Percentiles rank a stretch among this genome's conserved stretches.
These are phyloP conservation scores for Caranx ignobilis DNA, from an alignment of 2,113 vertebrate species.

Conservation along the genomic window DNA sequence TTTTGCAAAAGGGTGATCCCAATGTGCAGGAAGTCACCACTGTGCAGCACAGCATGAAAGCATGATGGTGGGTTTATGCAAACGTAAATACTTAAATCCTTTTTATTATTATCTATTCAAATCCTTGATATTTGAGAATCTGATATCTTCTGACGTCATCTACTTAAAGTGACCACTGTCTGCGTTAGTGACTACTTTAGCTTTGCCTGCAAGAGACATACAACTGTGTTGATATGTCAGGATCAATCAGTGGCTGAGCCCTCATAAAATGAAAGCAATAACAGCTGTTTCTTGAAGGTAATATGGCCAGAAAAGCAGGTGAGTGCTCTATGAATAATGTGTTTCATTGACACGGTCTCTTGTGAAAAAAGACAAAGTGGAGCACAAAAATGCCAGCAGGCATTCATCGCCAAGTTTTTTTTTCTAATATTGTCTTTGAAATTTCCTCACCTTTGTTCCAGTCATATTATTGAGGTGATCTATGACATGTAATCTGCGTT, in stretches of 20 bases:
- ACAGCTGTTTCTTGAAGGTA: conserved; percentile 70
- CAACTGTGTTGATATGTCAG: conserved; percentile 60
- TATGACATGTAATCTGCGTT: conserved; percentile 2
- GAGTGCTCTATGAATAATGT: conserved; percentile 76
- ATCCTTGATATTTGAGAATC: neutral
- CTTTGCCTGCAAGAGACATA: conserved; percentile 32
- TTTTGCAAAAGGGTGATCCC: neutral
- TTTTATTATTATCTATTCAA: neutral
- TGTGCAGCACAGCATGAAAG: neutral
- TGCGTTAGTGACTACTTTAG: neutral
- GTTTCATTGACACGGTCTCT: conserved; percentile 77
- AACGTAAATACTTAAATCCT: no score
- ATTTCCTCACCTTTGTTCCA: conserved; percentile 57
- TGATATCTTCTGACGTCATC: neutral
- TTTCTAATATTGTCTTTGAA: conserved; percentile 62
- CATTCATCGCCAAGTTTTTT: conserved; percentile 50
- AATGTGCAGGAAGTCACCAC: neutral
- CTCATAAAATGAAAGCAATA: conserved; percentile 79
- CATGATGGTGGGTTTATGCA: no score
- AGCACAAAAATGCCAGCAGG: conserved; percentile 60
- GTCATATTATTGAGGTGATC: neutral
- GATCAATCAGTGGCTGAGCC: conserved; percentile 64
- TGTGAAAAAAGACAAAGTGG: conserved; percentile 61
- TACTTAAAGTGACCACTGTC: neutral
- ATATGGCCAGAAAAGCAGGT: conserved; percentile 51